Conservation (phyloP, 2,113 vertebrate genomes). For the Hirundichthys speculiger region DNA sequence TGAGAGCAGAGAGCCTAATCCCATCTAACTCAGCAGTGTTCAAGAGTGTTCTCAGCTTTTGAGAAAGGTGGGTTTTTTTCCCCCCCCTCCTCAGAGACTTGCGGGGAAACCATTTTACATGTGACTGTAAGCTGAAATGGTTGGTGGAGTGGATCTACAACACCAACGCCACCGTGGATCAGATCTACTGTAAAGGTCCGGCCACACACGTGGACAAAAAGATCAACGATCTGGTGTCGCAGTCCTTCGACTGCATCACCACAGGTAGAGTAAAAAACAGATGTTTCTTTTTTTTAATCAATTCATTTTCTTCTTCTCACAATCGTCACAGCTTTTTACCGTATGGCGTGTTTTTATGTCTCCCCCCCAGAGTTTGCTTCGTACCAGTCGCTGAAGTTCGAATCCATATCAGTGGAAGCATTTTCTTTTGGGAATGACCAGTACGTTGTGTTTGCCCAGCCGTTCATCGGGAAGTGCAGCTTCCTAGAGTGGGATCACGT, state of each 20-base stretch:
- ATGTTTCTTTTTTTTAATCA: neutral
- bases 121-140: constrained; percentile 99
- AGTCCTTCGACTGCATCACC: constrained; percentile 96
- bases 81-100: constrained; percentile 87
- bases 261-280: constrained; percentile 83
- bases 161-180: constrained; percentile 97
- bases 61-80: constrained; percentile 4
- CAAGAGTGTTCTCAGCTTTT: neutral
- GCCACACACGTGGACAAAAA: constrained; percentile 88
- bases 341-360: constrained; percentile 3
- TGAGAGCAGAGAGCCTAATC: constrained; percentile 12
- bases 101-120: constrained; percentile 93
- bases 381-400: constrained; percentile 93
- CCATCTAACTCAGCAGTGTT: constrained; percentile 2
- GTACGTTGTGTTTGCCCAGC: constrained; percentile 95
- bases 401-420: constrained; percentile 95
- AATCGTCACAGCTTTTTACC: neutral
- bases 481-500: constrained; percentile 99
- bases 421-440: constrained; percentile 93
- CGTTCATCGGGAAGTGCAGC: constrained; percentile 96
- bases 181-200: constrained; percentile 93
- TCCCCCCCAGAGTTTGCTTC: constrained; percentile 90
- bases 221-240: constrained; percentile 89
- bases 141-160: constrained; percentile 94
- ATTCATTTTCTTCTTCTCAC: neutral